Evolutionary conservation across 2,888 invertebrate species (phyloP), one percentile per base, ranked within the genome.

Genomic region (Orgyia antiqua): DNA sequence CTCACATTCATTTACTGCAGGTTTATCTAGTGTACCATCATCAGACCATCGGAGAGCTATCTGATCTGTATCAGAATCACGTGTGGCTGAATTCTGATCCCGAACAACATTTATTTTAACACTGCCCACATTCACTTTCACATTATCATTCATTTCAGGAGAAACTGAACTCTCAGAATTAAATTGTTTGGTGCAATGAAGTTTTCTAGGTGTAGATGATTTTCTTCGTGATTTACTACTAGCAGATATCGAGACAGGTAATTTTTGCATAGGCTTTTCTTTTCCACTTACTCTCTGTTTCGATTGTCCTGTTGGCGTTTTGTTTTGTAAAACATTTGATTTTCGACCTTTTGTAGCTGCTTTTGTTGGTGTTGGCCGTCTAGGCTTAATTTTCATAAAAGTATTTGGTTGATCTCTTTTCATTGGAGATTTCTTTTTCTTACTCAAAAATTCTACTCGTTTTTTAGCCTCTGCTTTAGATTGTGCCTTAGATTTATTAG

Each of bases 131-230:
- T n/a, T n/a, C n/a, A n/a, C n/a, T n/a, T n/a, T n/a, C n/a, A n/a
- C n/a, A n/a, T n/a, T n/a, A n/a, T n/a, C n/a, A 33, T 39, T 39
- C 18, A 42, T 51, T 39, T 74, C 76, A 7, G 70, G 68, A 10
- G 71, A 71, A 30, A 57, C 58, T 25, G 68, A 64, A 49, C 63
- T 72, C 50, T 71, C 71, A 3, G 72, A 68, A 43, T 66, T 65
- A 46, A 75, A 71, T 27, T 60, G 51, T 61, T 84, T 79, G 21
- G 67, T 69, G 31, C 78, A 73, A 39, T 79, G 63, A 4, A 86
- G 56, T 64, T 87, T 87, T 43, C 87, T 67, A 2, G 87, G 87
- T 2, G 86, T 86, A 1, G 87, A 84, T 9, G 87, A 87, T 56
- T 87, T 87, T 50, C 87, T 66, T 19, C 86, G 72, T 0, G 87